Conservation (phyloP, 2,888 invertebrate species). For the Acronicta psi region DNA sequence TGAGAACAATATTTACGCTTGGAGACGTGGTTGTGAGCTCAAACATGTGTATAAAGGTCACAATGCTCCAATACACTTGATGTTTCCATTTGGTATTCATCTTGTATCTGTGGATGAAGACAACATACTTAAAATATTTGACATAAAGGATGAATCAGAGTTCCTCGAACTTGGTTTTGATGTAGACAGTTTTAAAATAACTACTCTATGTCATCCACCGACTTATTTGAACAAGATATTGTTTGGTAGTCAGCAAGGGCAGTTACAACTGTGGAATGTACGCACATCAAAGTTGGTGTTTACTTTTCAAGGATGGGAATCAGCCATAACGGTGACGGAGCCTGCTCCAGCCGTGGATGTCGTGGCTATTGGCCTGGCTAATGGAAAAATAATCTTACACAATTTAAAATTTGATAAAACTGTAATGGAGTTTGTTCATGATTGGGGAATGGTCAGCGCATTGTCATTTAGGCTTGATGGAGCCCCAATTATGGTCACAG, state of each 20-base stretch:
- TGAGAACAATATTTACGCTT: conserved; percentile 94
- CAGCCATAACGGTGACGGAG: conserved; percentile 92
- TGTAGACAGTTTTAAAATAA: conserved; percentile 92
- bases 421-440: conserved; percentile 95
- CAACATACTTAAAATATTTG: conserved; percentile 95
- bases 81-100: conserved; percentile 96
- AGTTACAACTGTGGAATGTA: conserved; percentile 97
- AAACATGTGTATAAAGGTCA: conserved; percentile 95
- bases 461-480: conserved; percentile 96
- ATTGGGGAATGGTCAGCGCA: conserved; percentile 96
- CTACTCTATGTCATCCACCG: conserved; percentile 96
- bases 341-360: conserved; percentile 98
- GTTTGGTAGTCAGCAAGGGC: conserved; percentile 95
- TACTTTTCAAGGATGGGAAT: conserved; percentile 93
- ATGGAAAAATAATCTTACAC: conserved; percentile 95
- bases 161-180: conserved; percentile 92
- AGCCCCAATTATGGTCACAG: conserved; percentile 95
- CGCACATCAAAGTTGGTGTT: conserved; percentile 93
- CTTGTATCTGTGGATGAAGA: conserved; percentile 95
- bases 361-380: conserved; percentile 94
- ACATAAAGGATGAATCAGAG: conserved; percentile 92
- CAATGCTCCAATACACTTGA: conserved; percentile 91
- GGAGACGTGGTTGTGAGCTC: conserved; percentile 95
- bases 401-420: conserved; percentile 96
- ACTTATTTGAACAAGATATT: conserved; percentile 98